A percentile compares a stretch with the other conserved stretches of the same genome.
phyloP scores from a whole-genome alignment of 2,797 vertebrate species.

The Acanthurus leucopareius region DNA sequence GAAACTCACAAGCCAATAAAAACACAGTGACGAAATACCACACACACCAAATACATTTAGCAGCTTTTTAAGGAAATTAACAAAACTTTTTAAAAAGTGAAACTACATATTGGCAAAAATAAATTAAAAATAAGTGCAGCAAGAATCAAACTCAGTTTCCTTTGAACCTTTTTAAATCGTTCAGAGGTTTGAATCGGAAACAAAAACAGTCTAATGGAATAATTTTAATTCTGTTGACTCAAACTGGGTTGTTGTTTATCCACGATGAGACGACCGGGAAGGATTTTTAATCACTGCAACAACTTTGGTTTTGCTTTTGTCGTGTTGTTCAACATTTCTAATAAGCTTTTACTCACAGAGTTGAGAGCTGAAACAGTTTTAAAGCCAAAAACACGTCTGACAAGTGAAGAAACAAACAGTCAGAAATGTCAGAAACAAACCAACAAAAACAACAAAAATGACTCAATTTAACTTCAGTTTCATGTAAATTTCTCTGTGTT shows the following conservation, averaged over 20 bases:
- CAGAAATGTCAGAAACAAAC: background rate
- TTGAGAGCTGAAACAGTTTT: background rate
- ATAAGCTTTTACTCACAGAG: background rate
- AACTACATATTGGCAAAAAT: background rate
- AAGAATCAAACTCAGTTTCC: background rate
- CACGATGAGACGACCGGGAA: background rate
- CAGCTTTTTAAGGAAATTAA: background rate
- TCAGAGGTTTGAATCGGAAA: background rate
- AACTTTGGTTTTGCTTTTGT: background rate
- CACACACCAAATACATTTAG: background rate
- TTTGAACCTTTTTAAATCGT: background rate
- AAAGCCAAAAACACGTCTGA: background rate
- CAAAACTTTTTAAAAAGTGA: too few species aligned
- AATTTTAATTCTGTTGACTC: too few species aligned
- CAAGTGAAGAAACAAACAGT: background rate
- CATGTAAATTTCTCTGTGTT: background rate
- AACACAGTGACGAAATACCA: too few species aligned
- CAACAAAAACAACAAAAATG: background rate
- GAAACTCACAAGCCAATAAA: too few species aligned
- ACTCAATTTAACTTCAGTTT: too few species aligned
- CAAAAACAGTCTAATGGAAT: background rate
- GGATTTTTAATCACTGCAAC: background rate
- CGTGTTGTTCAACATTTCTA: background rate
- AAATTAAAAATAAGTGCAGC: background rate
- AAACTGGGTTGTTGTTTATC: too few species aligned